A percentile compares a stretch with the other conserved stretches of the same genome.
phyloP scores from a whole-genome alignment of 1,140 invertebrate species.

The Zaprionus ghesquierei region DNA sequence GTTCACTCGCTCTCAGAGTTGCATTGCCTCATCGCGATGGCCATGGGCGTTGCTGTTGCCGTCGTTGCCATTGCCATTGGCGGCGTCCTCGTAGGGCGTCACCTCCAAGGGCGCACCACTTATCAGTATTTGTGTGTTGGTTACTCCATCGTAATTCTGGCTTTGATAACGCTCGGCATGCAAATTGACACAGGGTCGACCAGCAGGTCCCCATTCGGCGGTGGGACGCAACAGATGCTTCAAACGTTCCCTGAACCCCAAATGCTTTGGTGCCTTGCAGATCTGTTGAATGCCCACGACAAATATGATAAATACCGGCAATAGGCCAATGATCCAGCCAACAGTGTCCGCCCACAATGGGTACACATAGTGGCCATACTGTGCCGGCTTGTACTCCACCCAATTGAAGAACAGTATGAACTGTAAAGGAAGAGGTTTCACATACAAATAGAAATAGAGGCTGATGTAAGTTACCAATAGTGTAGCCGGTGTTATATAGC shows the following conservation, averaged over 20 bases:
- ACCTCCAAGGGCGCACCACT: constrained; percentile 82
- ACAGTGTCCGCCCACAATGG: constrained; percentile 90
- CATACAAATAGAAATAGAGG: not conserved
- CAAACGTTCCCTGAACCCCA: constrained; percentile 84
- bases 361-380: constrained; percentile 89
- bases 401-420: constrained; percentile 92
- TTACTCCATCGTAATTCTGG: constrained; percentile 83
- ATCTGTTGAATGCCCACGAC: constrained; percentile 86
- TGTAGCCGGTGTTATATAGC: constrained; percentile 89
- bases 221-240: constrained; percentile 76
- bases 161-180: constrained; percentile 75
- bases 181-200: constrained; percentile 74
- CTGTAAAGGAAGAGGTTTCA: constrained; percentile 82
- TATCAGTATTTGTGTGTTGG: constrained; percentile 84
- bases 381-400: constrained; percentile 90
- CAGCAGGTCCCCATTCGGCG: constrained; percentile 83
- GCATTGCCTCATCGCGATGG: constrained; percentile 60
- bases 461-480: constrained; percentile 84
- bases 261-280: constrained; percentile 84
- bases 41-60: constrained; percentile 30
- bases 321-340: constrained; percentile 90
- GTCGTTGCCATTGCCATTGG: constrained; percentile 27
- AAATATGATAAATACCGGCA: constrained; percentile 89
- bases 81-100: constrained; percentile 49
- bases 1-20: constrained; percentile 74